These are phyloP conservation scores for Neuroterus valhalla DNA, from an alignment of 1,140 invertebrate genomes.

Conservation along the genomic window DNA sequence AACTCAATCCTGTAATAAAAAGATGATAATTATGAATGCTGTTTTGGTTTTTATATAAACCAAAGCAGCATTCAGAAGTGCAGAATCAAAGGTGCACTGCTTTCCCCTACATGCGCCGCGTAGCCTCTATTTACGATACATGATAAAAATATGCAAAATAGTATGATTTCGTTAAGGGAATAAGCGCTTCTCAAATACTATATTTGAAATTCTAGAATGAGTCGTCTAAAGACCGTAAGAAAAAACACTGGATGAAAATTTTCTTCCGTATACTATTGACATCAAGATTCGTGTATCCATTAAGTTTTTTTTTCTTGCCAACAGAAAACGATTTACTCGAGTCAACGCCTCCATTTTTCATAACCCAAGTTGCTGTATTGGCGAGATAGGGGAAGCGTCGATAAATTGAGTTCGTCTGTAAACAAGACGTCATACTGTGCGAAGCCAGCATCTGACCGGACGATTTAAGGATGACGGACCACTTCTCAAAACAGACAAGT, in stretches of 20 bases:
- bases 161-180: no score
- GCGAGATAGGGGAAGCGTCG: background rate
- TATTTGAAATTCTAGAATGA: background rate
- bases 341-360: background rate
- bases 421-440: slow-evolving; percentile 8
- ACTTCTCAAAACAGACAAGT: background rate
- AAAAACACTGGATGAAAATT: background rate
- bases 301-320: background rate
- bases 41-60: no score
- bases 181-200: background rate
- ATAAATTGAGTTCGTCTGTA: slow-evolving; percentile 7
- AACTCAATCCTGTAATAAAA: no score
- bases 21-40: no score
- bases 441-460: background rate
- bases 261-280: background rate
- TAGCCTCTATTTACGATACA: no score
- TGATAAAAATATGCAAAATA: no score
- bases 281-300: background rate
- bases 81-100: no score
- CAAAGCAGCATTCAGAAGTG: no score
- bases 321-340: slow-evolving; percentile 6
- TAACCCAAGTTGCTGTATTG: background rate
- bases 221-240: background rate
- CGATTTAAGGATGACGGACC: slow-evolving; percentile 2
- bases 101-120: no score